These are phyloP conservation scores for Calidris pugnax DNA, from an alignment of 2,113 vertebrate species.

Conservation along the genomic window DNA sequence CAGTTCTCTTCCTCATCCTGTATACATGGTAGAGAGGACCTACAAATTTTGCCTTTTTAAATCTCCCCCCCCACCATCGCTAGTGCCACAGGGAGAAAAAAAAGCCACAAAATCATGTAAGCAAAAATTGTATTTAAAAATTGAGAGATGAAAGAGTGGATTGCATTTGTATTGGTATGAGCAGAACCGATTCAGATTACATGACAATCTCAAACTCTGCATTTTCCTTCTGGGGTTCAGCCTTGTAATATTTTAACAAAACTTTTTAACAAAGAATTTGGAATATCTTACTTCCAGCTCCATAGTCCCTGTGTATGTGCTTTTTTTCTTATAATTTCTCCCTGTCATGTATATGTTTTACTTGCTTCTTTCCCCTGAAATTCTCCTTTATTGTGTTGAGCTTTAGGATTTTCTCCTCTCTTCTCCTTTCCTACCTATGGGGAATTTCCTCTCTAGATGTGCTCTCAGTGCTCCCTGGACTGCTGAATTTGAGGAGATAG, in stretches of 20 bases:
- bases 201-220: background rate
- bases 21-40: background rate
- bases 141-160: background rate
- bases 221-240: background rate
- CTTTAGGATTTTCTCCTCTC: background rate
- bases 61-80: rapidly evolving
- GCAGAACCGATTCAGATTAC: background rate
- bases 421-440: background rate
- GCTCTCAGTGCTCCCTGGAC: background rate
- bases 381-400: background rate
- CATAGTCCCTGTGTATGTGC: background rate
- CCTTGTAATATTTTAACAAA: background rate
- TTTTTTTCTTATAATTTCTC: background rate
- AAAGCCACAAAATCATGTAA: background rate
- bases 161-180: background rate
- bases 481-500: background rate
- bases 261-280: background rate
- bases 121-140: background rate
- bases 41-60: background rate
- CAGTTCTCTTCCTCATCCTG: background rate
- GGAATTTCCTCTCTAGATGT: background rate
- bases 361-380: background rate
- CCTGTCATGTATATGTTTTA: rapidly evolving
- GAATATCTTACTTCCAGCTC: background rate
- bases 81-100: background rate